Conservation (phyloP, 2,888 invertebrate genomes). For the Polydrusus pterygomalis region DNA sequence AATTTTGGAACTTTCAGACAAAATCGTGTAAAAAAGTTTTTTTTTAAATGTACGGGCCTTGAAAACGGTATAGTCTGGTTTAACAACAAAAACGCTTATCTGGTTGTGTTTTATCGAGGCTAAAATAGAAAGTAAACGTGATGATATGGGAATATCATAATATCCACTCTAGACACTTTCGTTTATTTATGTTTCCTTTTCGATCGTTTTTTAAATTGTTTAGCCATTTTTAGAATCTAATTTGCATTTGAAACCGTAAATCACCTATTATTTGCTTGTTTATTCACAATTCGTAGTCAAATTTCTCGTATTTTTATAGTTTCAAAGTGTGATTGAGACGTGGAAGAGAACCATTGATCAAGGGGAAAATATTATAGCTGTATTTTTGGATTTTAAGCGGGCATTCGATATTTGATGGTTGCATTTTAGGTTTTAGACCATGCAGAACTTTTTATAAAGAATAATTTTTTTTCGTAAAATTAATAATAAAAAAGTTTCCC, state of each 20-base stretch:
- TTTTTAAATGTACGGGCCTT: constrained; percentile 26
- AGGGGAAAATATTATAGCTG: no score
- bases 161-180: constrained; percentile 45
- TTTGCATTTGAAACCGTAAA: constrained; percentile 13
- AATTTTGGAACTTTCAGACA: background rate
- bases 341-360: no score
- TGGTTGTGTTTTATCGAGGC: constrained; percentile 49
- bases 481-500: no score
- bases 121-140: constrained; percentile 56
- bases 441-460: no score
- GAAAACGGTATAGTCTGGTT: constrained; percentile 25
- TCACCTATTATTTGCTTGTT: no score
- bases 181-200: constrained; percentile 46
- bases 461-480: no score
- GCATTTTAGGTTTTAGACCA: no score
- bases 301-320: background rate
- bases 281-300: background rate
- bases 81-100: constrained; percentile 49
- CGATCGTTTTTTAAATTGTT: constrained; percentile 29
- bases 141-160: constrained; percentile 53
- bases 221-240: constrained; percentile 7
- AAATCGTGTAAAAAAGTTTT: background rate
- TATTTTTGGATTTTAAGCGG: no score
- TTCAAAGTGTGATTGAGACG: no score
- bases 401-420: no score